phyloP scores from a whole-genome alignment of 2,888 invertebrate species.

The Choristoneura rosaceana region DNA sequence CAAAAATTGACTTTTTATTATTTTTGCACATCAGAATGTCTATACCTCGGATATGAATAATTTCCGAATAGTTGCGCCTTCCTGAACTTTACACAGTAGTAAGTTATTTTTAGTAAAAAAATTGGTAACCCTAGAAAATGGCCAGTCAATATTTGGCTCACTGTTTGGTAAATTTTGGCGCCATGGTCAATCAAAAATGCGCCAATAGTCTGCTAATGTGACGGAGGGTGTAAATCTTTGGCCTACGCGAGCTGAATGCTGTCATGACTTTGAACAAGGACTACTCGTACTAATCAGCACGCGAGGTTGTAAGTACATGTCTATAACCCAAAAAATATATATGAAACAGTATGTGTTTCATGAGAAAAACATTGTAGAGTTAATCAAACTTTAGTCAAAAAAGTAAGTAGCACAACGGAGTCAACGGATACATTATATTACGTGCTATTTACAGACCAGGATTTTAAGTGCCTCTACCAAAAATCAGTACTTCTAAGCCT shows the following conservation, averaged over 20 bases:
- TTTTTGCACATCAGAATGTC: too few relatives aligned
- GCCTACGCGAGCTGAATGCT: constrained; percentile 23
- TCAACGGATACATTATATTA: too few relatives aligned
- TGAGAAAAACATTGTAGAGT: not conserved
- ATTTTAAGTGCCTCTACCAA: too few relatives aligned
- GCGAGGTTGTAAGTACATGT: constrained; percentile 1
- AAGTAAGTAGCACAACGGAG: too few relatives aligned
- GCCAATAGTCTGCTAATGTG: constrained; percentile 14
- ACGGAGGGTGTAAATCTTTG: constrained; percentile 31
- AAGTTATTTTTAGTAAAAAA: too few relatives aligned
- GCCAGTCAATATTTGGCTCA: not conserved
- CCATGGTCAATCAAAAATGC: constrained; percentile 21
- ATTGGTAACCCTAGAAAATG: not conserved
- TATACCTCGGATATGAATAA: too few relatives aligned
- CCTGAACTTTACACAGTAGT: too few relatives aligned
- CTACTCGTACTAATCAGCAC: constrained; percentile 35
- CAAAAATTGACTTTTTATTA: too few relatives aligned
- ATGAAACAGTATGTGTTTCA: not conserved
- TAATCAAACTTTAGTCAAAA: not conserved
- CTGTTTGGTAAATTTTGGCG: constrained; percentile 4
- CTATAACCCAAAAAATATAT: not conserved
- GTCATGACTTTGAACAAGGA: constrained; percentile 11
- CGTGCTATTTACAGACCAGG: too few relatives aligned
- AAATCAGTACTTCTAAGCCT: too few relatives aligned
- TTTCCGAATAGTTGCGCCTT: too few relatives aligned